Evolutionary conservation across 2,113 vertebrate species (phyloP), one percentile per base, ranked within the genome.

Genomic region (Petroica traversi): DNA sequence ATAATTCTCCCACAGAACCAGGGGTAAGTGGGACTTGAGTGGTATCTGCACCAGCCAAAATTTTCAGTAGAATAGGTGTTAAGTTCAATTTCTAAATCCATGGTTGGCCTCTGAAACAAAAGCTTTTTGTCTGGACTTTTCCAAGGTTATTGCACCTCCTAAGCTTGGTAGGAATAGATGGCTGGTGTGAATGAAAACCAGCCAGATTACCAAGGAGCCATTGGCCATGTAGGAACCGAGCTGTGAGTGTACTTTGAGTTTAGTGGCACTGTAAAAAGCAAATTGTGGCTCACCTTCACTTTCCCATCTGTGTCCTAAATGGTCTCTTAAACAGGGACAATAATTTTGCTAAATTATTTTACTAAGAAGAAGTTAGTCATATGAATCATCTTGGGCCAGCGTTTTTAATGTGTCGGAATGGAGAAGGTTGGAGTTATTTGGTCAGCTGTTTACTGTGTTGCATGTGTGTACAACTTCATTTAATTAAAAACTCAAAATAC

Each of bases 21-120:
- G 3, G 28, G 34, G 1, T 76, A 91, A 71, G 86, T 69, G 71
- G 62, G 59, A 92, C 41, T 33, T 66, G 52, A 92, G 82, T 72
- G 74, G 34, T 92, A 76, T 75, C 55, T 48, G 64, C 54, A 90
- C 22, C 36, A 92, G 88, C 92, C 94, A 94, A 85, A 85, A 67
- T 71, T 85, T 76, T 92, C 66, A 66, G 59, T 59, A 33, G 43
- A 73, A 29, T 59, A 74, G 63, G 41, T 71, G 41, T 90, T 54
- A 73, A 71, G 24, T 88, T 86, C 43, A 51, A 29, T 67, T 80
- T 52, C 36, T 76, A 58, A 80, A 77, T 80, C 46, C 31, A 7
- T 17, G 16, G 61, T 90, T 93, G 51, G 63, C 55, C 25, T 91
- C 69, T 58, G 58, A 88, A 91, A 93, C 73, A 92, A 89, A 92